Conservation (phyloP, 2,797 vertebrate species). For the Nothura maculosa region DNA sequence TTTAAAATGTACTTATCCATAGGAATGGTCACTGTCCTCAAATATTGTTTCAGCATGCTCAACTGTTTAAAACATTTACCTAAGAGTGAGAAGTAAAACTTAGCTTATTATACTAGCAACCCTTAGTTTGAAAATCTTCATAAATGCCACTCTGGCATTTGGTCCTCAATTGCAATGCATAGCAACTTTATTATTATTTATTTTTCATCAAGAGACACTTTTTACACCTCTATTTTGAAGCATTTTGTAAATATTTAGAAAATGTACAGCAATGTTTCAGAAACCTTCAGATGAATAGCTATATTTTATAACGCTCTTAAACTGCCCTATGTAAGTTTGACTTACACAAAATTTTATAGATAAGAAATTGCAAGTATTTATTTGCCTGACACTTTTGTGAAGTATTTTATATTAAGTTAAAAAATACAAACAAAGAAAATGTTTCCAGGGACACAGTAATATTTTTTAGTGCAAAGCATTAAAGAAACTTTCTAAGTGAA, state of each 20-base stretch:
- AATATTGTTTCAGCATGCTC: not conserved
- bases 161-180: not conserved
- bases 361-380: not conserved
- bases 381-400: not conserved
- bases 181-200: not conserved
- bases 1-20: too few relatives aligned
- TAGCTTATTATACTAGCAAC: not conserved
- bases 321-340: not conserved
- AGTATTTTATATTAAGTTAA: not conserved
- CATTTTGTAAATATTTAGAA: not conserved
- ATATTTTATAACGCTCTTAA: not conserved
- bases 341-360: not conserved
- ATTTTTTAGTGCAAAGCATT: not conserved
- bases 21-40: not conserved
- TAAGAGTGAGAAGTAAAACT: not conserved
- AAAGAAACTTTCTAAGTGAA: not conserved
- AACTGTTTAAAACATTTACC: not conserved
- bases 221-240: fast-evolving
- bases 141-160: not conserved
- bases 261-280: fast-evolving
- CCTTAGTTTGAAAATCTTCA: not conserved
- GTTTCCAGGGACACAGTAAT: not conserved
- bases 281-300: not conserved
- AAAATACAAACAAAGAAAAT: not conserved
- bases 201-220: not conserved